Evolutionary conservation across 2,888 invertebrate genomes (phyloP).

Genomic region (Stegana nigrithorax): DNA sequence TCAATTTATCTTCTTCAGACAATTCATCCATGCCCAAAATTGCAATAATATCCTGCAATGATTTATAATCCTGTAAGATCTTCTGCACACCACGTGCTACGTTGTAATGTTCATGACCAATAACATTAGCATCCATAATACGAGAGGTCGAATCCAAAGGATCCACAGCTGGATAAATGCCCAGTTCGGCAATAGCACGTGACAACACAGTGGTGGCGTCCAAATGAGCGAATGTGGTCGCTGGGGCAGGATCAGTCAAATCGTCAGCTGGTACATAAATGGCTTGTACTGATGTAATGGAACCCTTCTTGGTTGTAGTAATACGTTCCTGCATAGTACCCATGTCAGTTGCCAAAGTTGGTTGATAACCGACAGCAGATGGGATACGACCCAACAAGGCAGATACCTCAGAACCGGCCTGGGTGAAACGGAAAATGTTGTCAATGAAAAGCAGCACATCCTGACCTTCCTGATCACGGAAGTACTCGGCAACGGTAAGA

Average conservation of each 20-base stretch:
- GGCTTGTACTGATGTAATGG: conserved; percentile 95
- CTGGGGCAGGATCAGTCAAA: conserved; percentile 95
- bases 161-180: conserved; percentile 95
- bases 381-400: conserved; percentile 95
- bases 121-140: conserved; percentile 93
- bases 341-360: conserved; percentile 96
- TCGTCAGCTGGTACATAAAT: conserved; percentile 96
- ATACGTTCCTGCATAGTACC: conserved; percentile 97
- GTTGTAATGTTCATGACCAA: conserved; percentile 89
- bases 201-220: conserved; percentile 95
- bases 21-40: conserved; percentile 95
- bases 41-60: conserved; percentile 89
- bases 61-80: conserved; percentile 86
- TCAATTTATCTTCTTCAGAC: conserved; percentile 95
- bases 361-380: conserved; percentile 95
- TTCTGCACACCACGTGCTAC: conserved; percentile 92
- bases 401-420: conserved; percentile 90
- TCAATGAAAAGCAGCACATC: conserved; percentile 95
- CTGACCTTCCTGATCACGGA: conserved; percentile 94
- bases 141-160: conserved; percentile 93
- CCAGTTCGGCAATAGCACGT: conserved; percentile 91
- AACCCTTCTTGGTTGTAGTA: conserved; percentile 94
- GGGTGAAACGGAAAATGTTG: conserved; percentile 95
- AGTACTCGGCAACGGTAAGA: conserved; percentile 92
- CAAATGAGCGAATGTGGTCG: conserved; percentile 95